These are phyloP conservation scores for Cydia splendana DNA, from an alignment of 1,140 invertebrate genomes.

Conservation along the genomic window DNA sequence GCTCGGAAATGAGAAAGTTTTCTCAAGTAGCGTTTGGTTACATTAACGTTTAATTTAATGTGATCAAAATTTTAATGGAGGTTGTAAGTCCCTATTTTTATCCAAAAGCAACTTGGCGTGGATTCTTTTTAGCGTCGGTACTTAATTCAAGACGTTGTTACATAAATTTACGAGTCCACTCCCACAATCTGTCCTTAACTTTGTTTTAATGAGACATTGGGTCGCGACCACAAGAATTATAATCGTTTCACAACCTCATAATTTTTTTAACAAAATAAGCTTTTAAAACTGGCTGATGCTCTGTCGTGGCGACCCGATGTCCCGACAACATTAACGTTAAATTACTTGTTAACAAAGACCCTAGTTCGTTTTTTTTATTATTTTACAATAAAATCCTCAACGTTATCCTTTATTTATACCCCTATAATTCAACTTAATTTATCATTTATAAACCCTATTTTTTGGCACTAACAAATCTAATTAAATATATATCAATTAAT, in stretches of 20 bases:
- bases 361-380: slow-evolving; percentile 69
- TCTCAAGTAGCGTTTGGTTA: background rate
- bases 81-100: background rate
- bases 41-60: background rate
- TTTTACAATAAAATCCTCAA: slow-evolving; percentile 72
- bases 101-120: background rate
- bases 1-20: background rate
- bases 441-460: slow-evolving; percentile 68
- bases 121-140: background rate
- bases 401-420: slow-evolving; percentile 67
- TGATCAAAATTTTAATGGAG: background rate
- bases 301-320: slow-evolving; percentile 50
- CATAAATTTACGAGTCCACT: background rate
- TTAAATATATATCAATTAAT: slow-evolving; percentile 62
- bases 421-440: slow-evolving; percentile 72
- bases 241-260: slow-evolving; percentile 74
- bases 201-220: slow-evolving; percentile 50
- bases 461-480: slow-evolving; percentile 78
- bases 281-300: slow-evolving; percentile 74
- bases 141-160: background rate
- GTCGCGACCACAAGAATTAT: slow-evolving; percentile 53
- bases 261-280: slow-evolving; percentile 67
- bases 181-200: background rate
- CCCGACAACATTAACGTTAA: slow-evolving; percentile 59
- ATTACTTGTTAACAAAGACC: slow-evolving; percentile 70